Conservation (phyloP, 2,113 vertebrate genomes). For the Cynopterus brachyotis region DNA sequence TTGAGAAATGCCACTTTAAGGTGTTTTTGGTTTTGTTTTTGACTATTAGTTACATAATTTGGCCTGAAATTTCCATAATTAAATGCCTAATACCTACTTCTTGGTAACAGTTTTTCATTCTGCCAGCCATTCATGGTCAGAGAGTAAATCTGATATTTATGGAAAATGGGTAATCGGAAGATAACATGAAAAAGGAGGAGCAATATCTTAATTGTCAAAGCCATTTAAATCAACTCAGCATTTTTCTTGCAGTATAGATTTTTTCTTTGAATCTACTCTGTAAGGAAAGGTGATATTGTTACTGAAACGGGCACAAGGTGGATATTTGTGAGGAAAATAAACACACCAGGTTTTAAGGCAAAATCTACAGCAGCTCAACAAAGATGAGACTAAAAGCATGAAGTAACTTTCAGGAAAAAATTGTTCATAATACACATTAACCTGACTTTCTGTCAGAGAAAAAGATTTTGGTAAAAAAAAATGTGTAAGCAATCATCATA, state of each 20-base stretch:
- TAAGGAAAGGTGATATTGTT: not conserved
- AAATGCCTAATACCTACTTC: slow-evolving; percentile 6
- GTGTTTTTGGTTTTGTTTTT: not conserved
- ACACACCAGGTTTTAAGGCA: not conserved
- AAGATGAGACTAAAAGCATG: not conserved
- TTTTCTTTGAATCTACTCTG: not conserved
- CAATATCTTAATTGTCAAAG: not conserved
- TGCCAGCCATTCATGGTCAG: not conserved
- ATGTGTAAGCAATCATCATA: not conserved
- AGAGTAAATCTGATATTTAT: slow-evolving; percentile 5
- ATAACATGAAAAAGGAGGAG: not conserved
- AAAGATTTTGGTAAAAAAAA: not conserved
- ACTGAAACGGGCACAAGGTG: not conserved
- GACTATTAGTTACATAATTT: not conserved
- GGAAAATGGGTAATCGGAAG: not conserved
- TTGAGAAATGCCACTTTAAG: not conserved
- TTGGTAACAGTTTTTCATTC: not conserved
- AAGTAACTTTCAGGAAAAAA: not conserved
- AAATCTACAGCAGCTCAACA: not conserved
- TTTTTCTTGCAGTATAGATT: not conserved
- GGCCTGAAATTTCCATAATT: slow-evolving; percentile 16
- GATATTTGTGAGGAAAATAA: not conserved
- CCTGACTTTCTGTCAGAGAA: not conserved
- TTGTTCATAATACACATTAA: not conserved
- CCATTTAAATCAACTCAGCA: slow-evolving; percentile 21